These are phyloP conservation scores for Halocaridina rubra DNA, from an alignment of 2,888 invertebrate species.

Conservation along the genomic window DNA sequence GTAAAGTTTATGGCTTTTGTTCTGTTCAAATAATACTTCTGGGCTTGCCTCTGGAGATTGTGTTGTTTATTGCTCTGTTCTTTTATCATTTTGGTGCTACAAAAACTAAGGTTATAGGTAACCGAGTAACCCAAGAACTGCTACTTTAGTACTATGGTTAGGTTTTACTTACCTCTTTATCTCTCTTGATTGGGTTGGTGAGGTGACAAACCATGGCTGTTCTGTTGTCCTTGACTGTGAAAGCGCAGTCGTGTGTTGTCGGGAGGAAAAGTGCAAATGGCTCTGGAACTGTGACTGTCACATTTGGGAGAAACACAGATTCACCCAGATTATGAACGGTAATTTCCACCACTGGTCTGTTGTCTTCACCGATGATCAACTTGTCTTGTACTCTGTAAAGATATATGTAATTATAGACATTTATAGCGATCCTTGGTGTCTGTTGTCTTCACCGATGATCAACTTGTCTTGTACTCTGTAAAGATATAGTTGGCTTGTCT, in stretches of 20 bases:
- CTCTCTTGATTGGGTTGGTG: conserved; percentile 16
- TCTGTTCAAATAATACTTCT: too few relatives aligned
- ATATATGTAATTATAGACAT: too few relatives aligned
- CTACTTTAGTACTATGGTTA: too few relatives aligned
- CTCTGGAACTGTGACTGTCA: conserved; percentile 32
- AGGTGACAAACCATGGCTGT: conserved; percentile 19
- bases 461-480: not conserved
- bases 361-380: conserved; percentile 23
- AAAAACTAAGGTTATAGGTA: too few relatives aligned
- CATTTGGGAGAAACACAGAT: conserved; percentile 59
- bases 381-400: not conserved
- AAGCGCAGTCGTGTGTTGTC: conserved; percentile 26
- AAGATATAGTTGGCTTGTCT: not conserved
- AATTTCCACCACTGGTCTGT: conserved; percentile 30
- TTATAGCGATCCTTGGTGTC: too few relatives aligned
- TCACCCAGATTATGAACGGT: conserved; percentile 52
- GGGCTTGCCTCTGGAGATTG: too few relatives aligned
- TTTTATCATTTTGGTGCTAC: too few relatives aligned
- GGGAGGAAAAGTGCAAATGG: conserved; percentile 33
- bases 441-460: conserved; percentile 23
- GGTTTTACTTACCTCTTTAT: conserved; percentile 1
- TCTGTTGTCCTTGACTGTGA: not conserved
- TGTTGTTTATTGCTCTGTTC: too few relatives aligned
- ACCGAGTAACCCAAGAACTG: too few relatives aligned
- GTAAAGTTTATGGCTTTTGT: too few relatives aligned